phyloP scores from a whole-genome alignment of 2,113 vertebrate species.

The Xyrauchen texanus region DNA sequence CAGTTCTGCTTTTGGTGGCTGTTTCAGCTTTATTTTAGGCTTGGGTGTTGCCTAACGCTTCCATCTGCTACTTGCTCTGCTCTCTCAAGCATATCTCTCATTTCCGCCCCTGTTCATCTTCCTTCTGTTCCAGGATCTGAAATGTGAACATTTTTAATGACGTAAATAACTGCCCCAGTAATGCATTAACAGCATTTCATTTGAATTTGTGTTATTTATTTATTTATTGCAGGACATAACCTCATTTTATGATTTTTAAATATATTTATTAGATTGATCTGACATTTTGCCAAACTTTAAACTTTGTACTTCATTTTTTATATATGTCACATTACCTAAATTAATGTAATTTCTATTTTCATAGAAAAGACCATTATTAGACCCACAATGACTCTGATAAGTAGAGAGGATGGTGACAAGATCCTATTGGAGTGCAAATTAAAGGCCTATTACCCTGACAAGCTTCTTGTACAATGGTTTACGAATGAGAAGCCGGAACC shows the following conservation, averaged over 20 bases:
- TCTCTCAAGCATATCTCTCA: conserved; percentile 55
- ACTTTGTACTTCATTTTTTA: background rate
- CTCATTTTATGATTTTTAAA: too few relatives aligned
- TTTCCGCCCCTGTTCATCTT: conserved; percentile 47
- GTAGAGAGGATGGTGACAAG: background rate
- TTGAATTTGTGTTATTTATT: too few relatives aligned
- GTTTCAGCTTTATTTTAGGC: conserved; percentile 46
- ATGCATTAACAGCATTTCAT: too few relatives aligned
- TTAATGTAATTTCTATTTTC: conserved; percentile 37
- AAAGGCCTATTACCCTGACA: conserved; percentile 52
- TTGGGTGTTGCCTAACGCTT: conserved; percentile 57
- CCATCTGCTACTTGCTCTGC: conserved; percentile 54
- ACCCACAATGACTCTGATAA: conserved; percentile 63
- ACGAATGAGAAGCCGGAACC: rapidly evolving
- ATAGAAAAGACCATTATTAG: conserved; percentile 1
- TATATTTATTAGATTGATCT: background rate
- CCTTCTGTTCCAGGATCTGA: background rate
- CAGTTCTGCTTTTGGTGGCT: conserved; percentile 66
- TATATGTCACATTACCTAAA: background rate
- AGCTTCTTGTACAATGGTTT: conserved; percentile 52
- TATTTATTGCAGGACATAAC: background rate
- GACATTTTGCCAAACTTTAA: background rate
- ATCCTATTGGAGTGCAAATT: conserved; percentile 65
- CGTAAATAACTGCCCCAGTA: too few relatives aligned
- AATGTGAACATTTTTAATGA: too few relatives aligned